Conservation (phyloP, 1,140 invertebrate species). For the Drosophila teissieri region DNA sequence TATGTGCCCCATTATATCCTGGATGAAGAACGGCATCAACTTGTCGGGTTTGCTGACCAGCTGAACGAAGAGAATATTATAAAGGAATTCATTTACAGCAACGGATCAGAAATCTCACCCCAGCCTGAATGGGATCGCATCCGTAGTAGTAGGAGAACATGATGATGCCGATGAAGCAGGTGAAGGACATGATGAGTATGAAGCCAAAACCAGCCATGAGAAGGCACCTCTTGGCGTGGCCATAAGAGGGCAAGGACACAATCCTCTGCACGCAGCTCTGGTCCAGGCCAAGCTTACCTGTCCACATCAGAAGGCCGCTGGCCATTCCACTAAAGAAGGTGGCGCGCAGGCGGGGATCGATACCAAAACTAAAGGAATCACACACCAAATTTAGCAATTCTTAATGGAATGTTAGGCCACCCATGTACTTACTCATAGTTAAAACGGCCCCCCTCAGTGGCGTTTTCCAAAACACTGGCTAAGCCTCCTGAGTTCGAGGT, state of each 20-base stretch:
- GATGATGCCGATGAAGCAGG: slow-evolving; percentile 89
- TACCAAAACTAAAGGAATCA: slow-evolving; percentile 42
- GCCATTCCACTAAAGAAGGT: slow-evolving; percentile 55
- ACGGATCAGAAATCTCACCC: slow-evolving; percentile 79
- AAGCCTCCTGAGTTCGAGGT: slow-evolving; percentile 89
- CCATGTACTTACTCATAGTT: slow-evolving; percentile 86
- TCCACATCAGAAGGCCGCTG: slow-evolving; percentile 70
- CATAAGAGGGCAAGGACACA: slow-evolving; percentile 70
- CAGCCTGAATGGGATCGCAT: slow-evolving; percentile 89
- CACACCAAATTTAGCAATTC: not conserved
- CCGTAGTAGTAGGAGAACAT: slow-evolving; percentile 90
- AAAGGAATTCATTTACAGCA: not conserved
- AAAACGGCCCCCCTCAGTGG: slow-evolving; percentile 86
- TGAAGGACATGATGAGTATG: slow-evolving; percentile 85
- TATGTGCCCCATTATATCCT: slow-evolving; percentile 87
- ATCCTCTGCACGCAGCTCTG: slow-evolving; percentile 78
- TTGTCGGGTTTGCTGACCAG: slow-evolving; percentile 85
- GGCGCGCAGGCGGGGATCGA: slow-evolving; percentile 65
- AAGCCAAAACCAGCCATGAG: slow-evolving; percentile 85
- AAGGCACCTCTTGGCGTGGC: slow-evolving; percentile 80
- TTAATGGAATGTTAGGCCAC: not conserved
- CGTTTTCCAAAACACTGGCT: slow-evolving; percentile 87
- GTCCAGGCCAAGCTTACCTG: slow-evolving; percentile 71
- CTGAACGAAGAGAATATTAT: slow-evolving; percentile 23
- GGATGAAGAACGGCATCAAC: slow-evolving; percentile 87